Evolutionary conservation across 1,140 invertebrate genomes (phyloP).

Genomic region (Bombus sylvicola): DNA sequence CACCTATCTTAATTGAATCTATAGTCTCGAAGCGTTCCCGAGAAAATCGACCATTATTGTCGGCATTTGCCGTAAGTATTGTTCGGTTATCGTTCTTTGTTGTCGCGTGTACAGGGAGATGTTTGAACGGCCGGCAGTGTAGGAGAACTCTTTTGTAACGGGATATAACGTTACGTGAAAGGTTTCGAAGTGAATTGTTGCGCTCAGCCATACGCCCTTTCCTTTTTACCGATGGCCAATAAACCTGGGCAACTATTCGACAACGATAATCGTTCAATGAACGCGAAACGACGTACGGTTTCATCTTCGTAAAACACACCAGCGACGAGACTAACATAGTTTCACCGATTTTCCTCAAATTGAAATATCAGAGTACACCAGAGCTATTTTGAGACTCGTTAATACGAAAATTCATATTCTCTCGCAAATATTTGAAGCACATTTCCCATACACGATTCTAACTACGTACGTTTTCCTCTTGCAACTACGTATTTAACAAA

Average conservation of each 20-base stretch:
- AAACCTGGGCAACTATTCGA: not conserved
- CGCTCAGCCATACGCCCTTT: not conserved
- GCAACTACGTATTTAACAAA: not conserved
- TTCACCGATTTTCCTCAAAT: no score
- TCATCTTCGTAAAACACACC: not conserved
- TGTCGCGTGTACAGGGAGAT: constrained; percentile 4
- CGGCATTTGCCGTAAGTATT: constrained; percentile 32
- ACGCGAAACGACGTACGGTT: no score
- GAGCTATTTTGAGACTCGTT: not conserved
- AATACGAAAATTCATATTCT: not conserved
- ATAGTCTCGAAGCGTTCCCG: constrained; percentile 28
- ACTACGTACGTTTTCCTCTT: not conserved
- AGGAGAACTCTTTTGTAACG: not conserved
- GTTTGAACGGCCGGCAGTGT: not conserved
- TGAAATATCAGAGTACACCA: no score
- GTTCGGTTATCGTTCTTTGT: constrained; percentile 43
- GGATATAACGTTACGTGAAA: constrained; percentile 2
- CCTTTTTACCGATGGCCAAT: not conserved
- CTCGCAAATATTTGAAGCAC: not conserved
- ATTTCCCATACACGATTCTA: not conserved
- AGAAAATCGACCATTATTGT: constrained; percentile 25
- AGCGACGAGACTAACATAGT: no score
- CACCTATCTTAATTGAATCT: constrained; percentile 54
- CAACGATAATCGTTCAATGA: not conserved
- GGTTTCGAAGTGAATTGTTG: not conserved